A percentile compares a stretch with the other conserved stretches of the same genome.
Conservation (phyloP, 1,140 invertebrate species). For the Drosophila melanogaster region Release_6_plus_ISO1_MT NT_033777.3:12891001-12891500, state of each 20-base stretch:
- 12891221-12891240: slow-evolving; percentile 70
- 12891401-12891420: slow-evolving; percentile 65
- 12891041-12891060: slow-evolving; percentile 55
- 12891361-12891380: slow-evolving; percentile 44
- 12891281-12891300: slow-evolving; percentile 45
- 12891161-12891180: slow-evolving; percentile 27
- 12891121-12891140: neutral
- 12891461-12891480: slow-evolving; percentile 60
- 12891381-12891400: slow-evolving; percentile 56
- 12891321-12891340: slow-evolving; percentile 40
- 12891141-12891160: slow-evolving; percentile 69
- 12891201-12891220: slow-evolving; percentile 63
- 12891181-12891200: slow-evolving; percentile 20
- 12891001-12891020: slow-evolving; percentile 80
- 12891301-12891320: slow-evolving; percentile 72
- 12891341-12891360: slow-evolving; percentile 63
- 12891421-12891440: slow-evolving; percentile 70
- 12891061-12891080: slow-evolving; percentile 76
- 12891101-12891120: slow-evolving; percentile 15
- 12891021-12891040: slow-evolving; percentile 67
- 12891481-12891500: slow-evolving; percentile 8
- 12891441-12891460: slow-evolving; percentile 73
- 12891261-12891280: slow-evolving; percentile 18
- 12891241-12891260: slow-evolving; percentile 41
- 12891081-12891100: slow-evolving; percentile 59